phyloP scores from a whole-genome alignment of 1,140 invertebrate species.

The Drosophila equinoxialis region DNA sequence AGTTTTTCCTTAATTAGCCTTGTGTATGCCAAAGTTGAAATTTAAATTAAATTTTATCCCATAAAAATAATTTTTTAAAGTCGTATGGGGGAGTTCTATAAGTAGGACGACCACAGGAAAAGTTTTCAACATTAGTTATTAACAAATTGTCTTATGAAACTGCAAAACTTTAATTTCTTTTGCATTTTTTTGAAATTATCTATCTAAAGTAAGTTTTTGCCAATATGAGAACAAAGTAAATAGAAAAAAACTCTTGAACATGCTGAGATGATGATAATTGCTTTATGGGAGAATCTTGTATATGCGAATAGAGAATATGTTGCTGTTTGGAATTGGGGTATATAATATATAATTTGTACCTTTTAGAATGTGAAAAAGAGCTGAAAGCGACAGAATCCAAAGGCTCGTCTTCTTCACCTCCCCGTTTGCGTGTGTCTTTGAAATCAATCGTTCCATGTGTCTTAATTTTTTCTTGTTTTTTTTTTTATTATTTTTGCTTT shows the following conservation, averaged over 20 bases:
- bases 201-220: neutral
- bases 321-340: neutral
- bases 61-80: too few species aligned
- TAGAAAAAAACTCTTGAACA: neutral
- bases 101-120: too few species aligned
- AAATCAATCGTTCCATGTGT: conserved; percentile 24
- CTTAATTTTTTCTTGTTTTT: conserved; percentile 1
- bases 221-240: too few species aligned
- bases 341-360: conserved; percentile 24
- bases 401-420: conserved; percentile 27
- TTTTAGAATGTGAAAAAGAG: conserved; percentile 31
- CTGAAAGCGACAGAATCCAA: conserved; percentile 39
- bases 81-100: too few species aligned
- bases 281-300: neutral
- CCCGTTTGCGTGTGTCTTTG: conserved; percentile 7
- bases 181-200: neutral
- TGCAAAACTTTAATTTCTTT: too few species aligned
- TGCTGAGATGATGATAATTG: neutral
- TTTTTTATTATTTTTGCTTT: too few species aligned
- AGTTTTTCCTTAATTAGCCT: conserved; percentile 2
- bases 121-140: too few species aligned
- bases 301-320: neutral
- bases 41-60: too few species aligned
- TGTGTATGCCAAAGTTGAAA: neutral
- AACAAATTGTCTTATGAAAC: too few species aligned